phyloP scores from a whole-genome alignment of 2,113 vertebrate species.

The Apteryx owenii region DNA sequence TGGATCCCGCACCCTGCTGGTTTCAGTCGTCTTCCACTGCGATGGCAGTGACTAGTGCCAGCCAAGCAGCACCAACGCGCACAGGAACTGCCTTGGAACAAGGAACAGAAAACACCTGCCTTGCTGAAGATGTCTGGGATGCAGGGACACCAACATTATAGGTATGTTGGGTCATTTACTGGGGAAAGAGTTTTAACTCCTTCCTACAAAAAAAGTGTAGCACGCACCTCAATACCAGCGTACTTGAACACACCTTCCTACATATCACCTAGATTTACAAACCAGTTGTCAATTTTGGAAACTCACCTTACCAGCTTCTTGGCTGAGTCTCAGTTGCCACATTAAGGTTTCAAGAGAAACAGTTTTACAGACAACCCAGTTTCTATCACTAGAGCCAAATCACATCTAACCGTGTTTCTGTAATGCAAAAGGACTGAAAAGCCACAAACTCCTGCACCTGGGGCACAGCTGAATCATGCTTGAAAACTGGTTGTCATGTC shows the following conservation, averaged over 20 bases:
- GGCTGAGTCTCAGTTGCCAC: neutral
- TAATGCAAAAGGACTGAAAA: too few species aligned
- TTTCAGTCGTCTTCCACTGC: neutral
- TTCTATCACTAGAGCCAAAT: neutral
- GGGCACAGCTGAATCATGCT: too few species aligned
- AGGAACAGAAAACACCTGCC: neutral
- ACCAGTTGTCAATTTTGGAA: neutral
- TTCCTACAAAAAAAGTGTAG: neutral
- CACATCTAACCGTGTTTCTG: too few species aligned
- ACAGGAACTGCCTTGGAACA: neutral
- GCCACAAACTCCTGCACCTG: too few species aligned
- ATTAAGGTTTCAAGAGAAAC: neutral
- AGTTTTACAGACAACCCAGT: neutral
- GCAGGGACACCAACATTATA: accelerated
- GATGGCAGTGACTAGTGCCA: neutral
- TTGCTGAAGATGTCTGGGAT: neutral
- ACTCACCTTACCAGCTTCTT: neutral
- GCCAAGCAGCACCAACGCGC: neutral
- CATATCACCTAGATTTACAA: neutral
- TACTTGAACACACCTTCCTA: neutral
- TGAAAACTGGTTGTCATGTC: too few species aligned
- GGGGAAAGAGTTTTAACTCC: neutral
- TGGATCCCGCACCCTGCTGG: neutral
- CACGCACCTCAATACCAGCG: accelerated
- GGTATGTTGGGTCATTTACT: accelerated